A percentile compares a stretch with the other conserved stretches of the same genome.
These are phyloP conservation scores for Drosophila nannoptera DNA, from an alignment of 1,140 invertebrate species.

Conservation along the genomic window DNA sequence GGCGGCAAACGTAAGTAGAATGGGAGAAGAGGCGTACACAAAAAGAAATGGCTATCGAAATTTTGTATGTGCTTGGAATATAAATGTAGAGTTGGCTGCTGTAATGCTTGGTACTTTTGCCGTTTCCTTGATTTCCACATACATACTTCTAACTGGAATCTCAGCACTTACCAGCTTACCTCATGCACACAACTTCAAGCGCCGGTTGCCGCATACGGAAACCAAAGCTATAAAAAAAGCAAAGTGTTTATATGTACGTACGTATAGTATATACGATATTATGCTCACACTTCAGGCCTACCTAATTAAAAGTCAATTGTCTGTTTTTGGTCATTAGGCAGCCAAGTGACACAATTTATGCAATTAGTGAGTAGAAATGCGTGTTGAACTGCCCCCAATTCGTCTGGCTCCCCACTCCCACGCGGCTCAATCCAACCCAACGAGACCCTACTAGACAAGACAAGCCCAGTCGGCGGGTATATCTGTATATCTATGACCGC, in stretches of 20 bases:
- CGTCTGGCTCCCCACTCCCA: neutral
- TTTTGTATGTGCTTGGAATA: neutral
- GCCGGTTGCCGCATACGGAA: neutral
- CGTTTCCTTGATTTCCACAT: neutral
- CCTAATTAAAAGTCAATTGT: conserved; percentile 67
- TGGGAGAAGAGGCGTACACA: neutral
- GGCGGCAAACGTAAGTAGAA: neutral
- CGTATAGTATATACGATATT: too few species aligned
- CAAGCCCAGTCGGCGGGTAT: conserved; percentile 10
- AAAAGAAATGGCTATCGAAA: neutral
- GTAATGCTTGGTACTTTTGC: neutral
- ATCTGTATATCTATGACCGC: conserved; percentile 1
- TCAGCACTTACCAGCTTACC: neutral
- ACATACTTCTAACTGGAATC: neutral
- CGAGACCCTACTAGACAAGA: neutral
- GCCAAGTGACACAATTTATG: conserved; percentile 23
- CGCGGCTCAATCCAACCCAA: neutral
- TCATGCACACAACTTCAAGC: neutral
- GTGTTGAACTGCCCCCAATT: conserved; percentile 6
- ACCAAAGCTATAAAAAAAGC: conserved; percentile 1
- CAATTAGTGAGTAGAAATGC: conserved; percentile 24
- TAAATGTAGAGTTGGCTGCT: neutral
- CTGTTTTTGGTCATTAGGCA: conserved; percentile 53
- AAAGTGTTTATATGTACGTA: neutral
- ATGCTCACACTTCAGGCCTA: conserved; percentile 11